Evolutionary conservation across 1,140 invertebrate genomes (phyloP).

Genomic region (Elymnias hypermnestra): DNA sequence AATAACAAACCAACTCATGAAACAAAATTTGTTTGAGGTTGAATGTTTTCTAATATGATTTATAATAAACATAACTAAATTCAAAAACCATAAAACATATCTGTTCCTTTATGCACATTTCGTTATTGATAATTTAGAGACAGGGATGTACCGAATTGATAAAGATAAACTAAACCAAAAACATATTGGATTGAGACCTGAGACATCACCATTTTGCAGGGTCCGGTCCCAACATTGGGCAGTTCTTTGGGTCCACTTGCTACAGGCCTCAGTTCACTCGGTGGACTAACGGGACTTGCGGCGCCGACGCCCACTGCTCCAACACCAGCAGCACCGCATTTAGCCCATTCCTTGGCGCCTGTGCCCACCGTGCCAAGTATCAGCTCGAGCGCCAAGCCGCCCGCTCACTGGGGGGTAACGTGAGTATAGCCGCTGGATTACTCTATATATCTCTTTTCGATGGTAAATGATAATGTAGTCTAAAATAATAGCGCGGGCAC

Average conservation of each 20-base stretch:
- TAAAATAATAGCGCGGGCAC: too few relatives aligned
- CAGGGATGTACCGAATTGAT: too few relatives aligned
- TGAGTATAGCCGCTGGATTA: constrained; percentile 41
- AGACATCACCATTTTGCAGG: constrained; percentile 21
- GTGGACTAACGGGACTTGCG: constrained; percentile 42
- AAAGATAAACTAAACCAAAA: too few relatives aligned
- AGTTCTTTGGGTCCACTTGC: constrained; percentile 31
- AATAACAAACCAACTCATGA: too few relatives aligned
- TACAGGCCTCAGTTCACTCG: constrained; percentile 31
- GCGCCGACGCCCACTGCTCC: constrained; percentile 55
- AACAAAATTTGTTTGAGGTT: too few relatives aligned
- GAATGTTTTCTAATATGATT: too few relatives aligned
- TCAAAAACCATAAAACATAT: too few relatives aligned
- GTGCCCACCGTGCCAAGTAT: constrained; percentile 68
- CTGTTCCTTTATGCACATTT: too few relatives aligned
- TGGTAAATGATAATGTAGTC: too few relatives aligned
- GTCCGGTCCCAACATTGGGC: constrained; percentile 34
- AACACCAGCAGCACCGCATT: constrained; percentile 46
- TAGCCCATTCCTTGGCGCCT: constrained; percentile 54
- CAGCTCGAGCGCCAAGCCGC: constrained; percentile 69
- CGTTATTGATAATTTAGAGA: too few relatives aligned
- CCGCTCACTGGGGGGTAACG: constrained; percentile 70
- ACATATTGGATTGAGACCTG: too few relatives aligned
- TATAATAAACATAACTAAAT: too few relatives aligned
- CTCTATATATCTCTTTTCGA: neutral